phyloP scores from a whole-genome alignment of 2,888 invertebrate genomes.

The Pharmacophagus antenor region DNA sequence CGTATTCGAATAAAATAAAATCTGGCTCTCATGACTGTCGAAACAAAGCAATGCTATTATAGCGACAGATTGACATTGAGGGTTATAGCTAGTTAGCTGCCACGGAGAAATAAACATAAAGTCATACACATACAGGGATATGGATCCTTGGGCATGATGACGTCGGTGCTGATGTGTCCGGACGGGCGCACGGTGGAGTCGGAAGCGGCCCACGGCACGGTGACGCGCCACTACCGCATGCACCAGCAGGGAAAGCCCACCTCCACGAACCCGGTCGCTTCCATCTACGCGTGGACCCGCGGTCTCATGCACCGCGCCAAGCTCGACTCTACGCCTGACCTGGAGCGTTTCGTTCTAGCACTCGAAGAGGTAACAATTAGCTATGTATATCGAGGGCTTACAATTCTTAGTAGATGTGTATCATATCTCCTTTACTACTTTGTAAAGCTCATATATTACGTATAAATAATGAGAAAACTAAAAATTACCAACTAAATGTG shows the following conservation, averaged over 20 bases:
- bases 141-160: constrained; percentile 95
- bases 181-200: constrained; percentile 92
- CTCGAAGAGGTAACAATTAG: constrained; percentile 83
- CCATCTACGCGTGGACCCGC: constrained; percentile 95
- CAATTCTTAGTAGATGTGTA: too few species aligned
- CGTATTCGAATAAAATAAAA: too few species aligned
- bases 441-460: too few species aligned
- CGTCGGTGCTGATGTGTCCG: constrained; percentile 93
- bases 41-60: too few species aligned
- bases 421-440: too few species aligned
- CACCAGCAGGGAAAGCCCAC: constrained; percentile 93
- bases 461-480: too few species aligned
- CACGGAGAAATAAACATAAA: too few species aligned
- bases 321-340: constrained; percentile 87
- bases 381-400: background rate
- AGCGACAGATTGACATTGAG: too few species aligned
- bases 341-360: constrained; percentile 85
- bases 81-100: too few species aligned
- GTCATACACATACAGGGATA: constrained; percentile 68
- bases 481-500: too few species aligned
- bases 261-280: constrained; percentile 94
- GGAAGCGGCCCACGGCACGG: constrained; percentile 96
- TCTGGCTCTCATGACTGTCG: too few species aligned
- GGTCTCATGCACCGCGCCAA: constrained; percentile 91
- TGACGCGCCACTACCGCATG: constrained; percentile 92